Base-by-base conservation (phyloP, 2,113 vertebrate genomes). In the Dascyllus trimaculatus region DNA sequence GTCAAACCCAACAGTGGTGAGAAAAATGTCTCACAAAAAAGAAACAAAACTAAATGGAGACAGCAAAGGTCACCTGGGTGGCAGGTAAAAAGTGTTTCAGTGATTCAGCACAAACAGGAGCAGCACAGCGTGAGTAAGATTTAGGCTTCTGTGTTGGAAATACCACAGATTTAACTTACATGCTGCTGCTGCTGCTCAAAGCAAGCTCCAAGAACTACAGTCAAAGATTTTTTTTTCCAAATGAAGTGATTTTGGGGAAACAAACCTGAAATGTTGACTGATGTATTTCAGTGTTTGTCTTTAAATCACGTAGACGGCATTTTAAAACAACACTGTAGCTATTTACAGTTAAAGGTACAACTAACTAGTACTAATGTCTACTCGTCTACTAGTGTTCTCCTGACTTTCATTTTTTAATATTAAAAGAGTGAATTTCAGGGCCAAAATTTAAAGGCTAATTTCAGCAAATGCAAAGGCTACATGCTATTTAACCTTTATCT, bases 201-300 rank as follows among this genome's bases (percentile, higher is more conserved):
- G 21, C 57, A 48, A 58, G 43, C 57, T 51, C 56, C 40, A 18
- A 40, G 60, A 62, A 76, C 35, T 11, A 19, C 1, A 32, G 25
- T 71, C 43, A 71, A 24, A 51, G 10, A 11, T 48, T 26, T n/a
- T 4, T 11, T 35, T 24, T 52, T 66, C 13, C 19, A 60, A 61
- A 48, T n/a, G 60, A n/a, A 75, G 51, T 57, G 48, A 48, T 49
- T 24, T 15, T 1, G 54, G 19, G 1, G 2, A 69, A 65, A 40
- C 2, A 78, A 26, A 54, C 9, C 65, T 43, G 5, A 49, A 24
- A 57, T 29, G 29, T 26, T 35, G 17, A 48, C 15, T 19, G 25
- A 38, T 32, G 40, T 51, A 51, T 71, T 57, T 62, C 51, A 35
- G 19, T 62, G 2, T n/a, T 61, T 46, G 5, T 46, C 46, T 60